phyloP scores from a whole-genome alignment of 2,888 invertebrate species.

The Leptopilina myrica region DNA sequence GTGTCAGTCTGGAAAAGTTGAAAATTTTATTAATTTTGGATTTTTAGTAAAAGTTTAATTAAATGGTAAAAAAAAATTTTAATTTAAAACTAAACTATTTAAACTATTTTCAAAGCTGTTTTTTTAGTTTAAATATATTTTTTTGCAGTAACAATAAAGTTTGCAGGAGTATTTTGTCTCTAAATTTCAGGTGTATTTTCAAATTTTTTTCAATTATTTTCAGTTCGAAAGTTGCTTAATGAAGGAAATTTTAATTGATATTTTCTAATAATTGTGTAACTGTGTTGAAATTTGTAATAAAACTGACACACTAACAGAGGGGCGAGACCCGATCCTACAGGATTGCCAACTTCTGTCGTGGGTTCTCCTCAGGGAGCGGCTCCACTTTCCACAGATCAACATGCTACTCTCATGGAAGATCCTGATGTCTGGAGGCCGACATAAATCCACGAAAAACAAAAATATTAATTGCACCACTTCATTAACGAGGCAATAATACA shows the following conservation, averaged over 20 bases:
- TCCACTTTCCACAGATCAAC: constrained; percentile 82
- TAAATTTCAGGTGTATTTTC: constrained; percentile 4
- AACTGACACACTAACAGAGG: constrained; percentile 80
- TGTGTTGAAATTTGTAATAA: constrained; percentile 44
- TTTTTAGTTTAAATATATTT: no score
- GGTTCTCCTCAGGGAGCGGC: constrained; percentile 81
- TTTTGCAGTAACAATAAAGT: not conserved
- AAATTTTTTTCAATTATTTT: not conserved
- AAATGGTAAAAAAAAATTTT: no score
- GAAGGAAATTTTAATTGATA: not conserved
- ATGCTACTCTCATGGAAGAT: constrained; percentile 93
- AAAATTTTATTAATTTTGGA: no score
- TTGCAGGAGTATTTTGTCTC: constrained; percentile 11
- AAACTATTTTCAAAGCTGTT: no score
- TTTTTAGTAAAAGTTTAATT: no score
- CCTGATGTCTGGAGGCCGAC: constrained; percentile 96
- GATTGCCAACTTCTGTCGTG: constrained; percentile 84
- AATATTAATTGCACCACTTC: constrained; percentile 71
- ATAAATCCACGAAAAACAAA: constrained; percentile 79
- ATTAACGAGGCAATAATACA: constrained; percentile 75
- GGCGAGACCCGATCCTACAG: constrained; percentile 82
- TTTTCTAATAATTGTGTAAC: not conserved
- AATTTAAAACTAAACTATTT: no score
- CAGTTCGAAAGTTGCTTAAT: not conserved
- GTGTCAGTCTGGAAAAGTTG: no score